Conservation (phyloP, 2,113 vertebrate species). For the Lathamus discolor region DNA sequence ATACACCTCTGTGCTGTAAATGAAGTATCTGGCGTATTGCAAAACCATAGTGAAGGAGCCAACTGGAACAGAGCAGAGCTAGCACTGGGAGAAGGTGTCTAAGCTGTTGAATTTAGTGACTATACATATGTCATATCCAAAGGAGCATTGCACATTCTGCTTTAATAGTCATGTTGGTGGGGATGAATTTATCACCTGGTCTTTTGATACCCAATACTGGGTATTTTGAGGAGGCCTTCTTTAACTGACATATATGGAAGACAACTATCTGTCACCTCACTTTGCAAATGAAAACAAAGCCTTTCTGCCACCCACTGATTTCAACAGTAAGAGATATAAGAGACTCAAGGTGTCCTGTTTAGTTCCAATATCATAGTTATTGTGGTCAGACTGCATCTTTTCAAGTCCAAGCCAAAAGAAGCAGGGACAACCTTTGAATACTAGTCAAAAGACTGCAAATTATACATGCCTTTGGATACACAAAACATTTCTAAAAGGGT, state of each 20-base stretch:
- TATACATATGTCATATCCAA: background rate
- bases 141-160: background rate
- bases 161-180: background rate
- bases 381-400: background rate
- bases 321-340: background rate
- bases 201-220: background rate
- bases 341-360: background rate
- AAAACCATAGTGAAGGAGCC: background rate
- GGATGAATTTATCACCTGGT: background rate
- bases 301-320: background rate
- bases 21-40: slow-evolving; percentile 34
- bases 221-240: background rate
- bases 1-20: slow-evolving; percentile 57
- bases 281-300: background rate
- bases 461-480: background rate
- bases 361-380: background rate
- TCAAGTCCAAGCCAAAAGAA: background rate
- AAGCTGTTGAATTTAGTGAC: slow-evolving; percentile 20
- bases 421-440: background rate
- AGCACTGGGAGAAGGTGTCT: slow-evolving; percentile 33
- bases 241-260: background rate
- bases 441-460: background rate
- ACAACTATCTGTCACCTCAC: background rate
- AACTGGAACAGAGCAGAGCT: slow-evolving; percentile 53
- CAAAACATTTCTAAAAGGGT: background rate